A percentile compares a stretch with the other conserved stretches of the same genome.
Evolutionary conservation across 53 echinoderm and acorn worm species (phyloP).

Genomic region (Antedon mediterranea): DNA sequence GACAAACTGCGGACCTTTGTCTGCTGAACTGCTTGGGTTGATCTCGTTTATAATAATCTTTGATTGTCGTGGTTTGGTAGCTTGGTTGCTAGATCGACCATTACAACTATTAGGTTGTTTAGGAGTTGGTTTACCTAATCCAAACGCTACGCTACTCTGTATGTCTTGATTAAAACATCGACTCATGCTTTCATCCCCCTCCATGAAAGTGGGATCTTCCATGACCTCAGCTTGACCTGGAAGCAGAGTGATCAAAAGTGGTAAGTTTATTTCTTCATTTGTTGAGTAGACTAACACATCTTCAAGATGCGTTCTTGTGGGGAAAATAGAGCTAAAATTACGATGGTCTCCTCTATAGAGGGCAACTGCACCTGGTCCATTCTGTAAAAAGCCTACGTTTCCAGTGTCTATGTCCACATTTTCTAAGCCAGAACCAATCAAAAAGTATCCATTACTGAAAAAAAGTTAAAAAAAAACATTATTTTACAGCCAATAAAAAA

Average conservation of each 20-base stretch:
- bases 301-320: constrained; percentile 27
- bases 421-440: constrained; percentile 18
- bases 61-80: constrained; percentile 5
- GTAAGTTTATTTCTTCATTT: constrained; percentile 14
- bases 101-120: constrained; percentile 27
- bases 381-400: constrained; percentile 6
- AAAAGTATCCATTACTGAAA: constrained; percentile 58
- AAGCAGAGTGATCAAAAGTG: constrained; percentile 17
- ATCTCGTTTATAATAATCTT: constrained; percentile 58
- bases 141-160: constrained; percentile 18
- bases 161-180: constrained; percentile 33
- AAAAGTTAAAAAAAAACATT: constrained; percentile 1
- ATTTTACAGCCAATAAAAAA: background rate
- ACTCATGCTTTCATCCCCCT: constrained; percentile 32
- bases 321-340: constrained; percentile 21
- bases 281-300: constrained; percentile 66
- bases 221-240: constrained; percentile 39
- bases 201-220: constrained; percentile 15
- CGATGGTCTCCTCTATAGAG: constrained; percentile 49
- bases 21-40: constrained; percentile 17
- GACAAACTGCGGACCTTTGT: constrained; percentile 7
- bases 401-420: constrained; percentile 15
- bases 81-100: background rate
- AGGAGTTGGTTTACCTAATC: constrained; percentile 33
- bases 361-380: constrained; percentile 50